phyloP scores from a whole-genome alignment of 2,797 vertebrate species.

The Muraenolepis orangiensis region DNA sequence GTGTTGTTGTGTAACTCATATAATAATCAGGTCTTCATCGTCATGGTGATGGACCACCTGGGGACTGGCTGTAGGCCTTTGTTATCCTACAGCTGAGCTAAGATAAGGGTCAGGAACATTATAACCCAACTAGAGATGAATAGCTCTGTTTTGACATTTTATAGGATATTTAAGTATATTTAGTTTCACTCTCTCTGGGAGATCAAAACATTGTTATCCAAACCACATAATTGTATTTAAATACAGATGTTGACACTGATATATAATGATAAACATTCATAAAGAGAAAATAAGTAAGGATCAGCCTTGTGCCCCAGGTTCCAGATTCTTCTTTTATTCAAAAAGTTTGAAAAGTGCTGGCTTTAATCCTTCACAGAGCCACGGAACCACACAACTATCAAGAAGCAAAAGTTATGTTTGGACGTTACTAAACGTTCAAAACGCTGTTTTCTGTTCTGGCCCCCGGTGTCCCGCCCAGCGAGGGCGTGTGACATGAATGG shows the following conservation, averaged over 20 bases:
- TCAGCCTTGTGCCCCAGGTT: not conserved
- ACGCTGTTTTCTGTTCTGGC: not conserved
- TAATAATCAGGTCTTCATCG: not conserved
- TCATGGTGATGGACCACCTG: not conserved
- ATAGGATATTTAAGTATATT: not conserved
- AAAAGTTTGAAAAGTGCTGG: no score
- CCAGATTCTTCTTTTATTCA: not conserved
- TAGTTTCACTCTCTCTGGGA: no score
- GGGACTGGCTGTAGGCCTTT: not conserved
- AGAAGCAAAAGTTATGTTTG: not conserved
- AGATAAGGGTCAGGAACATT: no score
- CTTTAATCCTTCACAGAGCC: slow-evolving; percentile 22
- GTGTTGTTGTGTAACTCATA: not conserved
- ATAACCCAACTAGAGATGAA: no score
- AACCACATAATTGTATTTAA: not conserved
- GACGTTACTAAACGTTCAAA: no score
- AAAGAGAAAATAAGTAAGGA: not conserved
- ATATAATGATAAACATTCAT: not conserved
- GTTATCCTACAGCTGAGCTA: no score
- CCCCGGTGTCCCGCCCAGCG: not conserved
- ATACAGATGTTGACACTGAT: not conserved
- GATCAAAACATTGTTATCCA: not conserved
- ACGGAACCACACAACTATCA: not conserved
- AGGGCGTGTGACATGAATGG: not conserved
- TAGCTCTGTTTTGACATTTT: no score